Base-by-base conservation (phyloP, 2,888 invertebrate species). In the Acleris cristana region DNA sequence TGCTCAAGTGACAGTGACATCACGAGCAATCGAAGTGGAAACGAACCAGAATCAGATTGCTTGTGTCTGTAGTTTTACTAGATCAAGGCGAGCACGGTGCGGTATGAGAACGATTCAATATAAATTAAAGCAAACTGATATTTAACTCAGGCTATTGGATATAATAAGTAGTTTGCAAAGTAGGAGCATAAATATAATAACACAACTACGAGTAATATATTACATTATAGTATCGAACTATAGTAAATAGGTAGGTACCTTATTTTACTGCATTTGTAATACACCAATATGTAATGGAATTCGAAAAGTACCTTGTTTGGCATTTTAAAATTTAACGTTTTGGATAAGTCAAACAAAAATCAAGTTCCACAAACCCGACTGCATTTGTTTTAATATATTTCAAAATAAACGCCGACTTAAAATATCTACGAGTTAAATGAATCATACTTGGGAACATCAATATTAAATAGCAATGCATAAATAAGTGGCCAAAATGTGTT, bases 21-120 rank as follows among this genome's bases (percentile, higher is more conserved):
- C 62, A 63, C 26, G 56, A 58, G 26, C 56, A 45, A 58, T 49
- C 44, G 16, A 44, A 21, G 34, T 61, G 21, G 63, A 67, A 54
- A 53, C 58, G n/a, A 54, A 48, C 53, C 67, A 67, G 63, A 67
- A 57, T 63, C 62, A 48, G 62, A 58, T 67, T 54, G n/a, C 51
- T 14, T 19, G 34, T 10, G 23, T n/a, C 34, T 45, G 21, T 18
- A 21, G 51, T 23, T 57, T 77, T 79, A 78, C 76, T 80, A 75
- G 82, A 81, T 80, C 82, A 83, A 83, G 83, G 82, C 74, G 63
- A 80, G 65, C 53, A 73, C 73, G 69, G 65, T 69, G 60, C 61
- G 58, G 68, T 65, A 72, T 69, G 72, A 74, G 57, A 69, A 53
- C 65, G 30, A 69, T 26, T 65, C 63, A 40, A 60, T 60, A 64